phyloP scores from a whole-genome alignment of 2,888 invertebrate species.

The Ophion obscuratus region DNA sequence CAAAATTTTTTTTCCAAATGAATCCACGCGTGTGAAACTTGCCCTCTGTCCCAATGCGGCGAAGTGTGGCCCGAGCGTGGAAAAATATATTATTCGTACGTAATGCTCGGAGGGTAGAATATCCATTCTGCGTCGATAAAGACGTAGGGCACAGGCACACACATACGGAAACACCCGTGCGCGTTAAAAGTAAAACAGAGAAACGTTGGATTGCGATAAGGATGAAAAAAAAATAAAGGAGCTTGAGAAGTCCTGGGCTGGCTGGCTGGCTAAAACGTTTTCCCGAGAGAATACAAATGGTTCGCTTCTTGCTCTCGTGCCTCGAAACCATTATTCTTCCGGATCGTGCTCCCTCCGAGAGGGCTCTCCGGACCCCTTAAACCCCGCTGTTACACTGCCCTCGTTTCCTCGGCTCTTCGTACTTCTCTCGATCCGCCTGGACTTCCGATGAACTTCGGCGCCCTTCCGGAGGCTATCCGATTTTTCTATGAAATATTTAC shows the following conservation, averaged over 20 bases:
- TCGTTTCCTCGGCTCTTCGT: neutral
- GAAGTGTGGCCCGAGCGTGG: neutral
- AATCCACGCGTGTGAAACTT: constrained; percentile 9
- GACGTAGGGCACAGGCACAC: constrained; percentile 1
- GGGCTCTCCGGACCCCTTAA: constrained; percentile 40
- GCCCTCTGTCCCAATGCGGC: neutral
- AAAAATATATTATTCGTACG: constrained; percentile 16
- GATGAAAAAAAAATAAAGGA: constrained; percentile 21
- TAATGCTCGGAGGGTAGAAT: neutral
- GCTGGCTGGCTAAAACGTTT: constrained; percentile 49
- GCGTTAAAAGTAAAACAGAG: constrained; percentile 34
- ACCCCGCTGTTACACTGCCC: constrained; percentile 13
- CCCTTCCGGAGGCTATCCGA: neutral
- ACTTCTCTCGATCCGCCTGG: neutral
- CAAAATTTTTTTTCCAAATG: constrained; percentile 2
- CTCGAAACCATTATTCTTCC: constrained; percentile 59
- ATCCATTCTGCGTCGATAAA: constrained; percentile 32
- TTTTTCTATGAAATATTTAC: constrained; percentile 13
- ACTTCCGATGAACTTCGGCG: no score
- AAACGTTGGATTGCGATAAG: neutral
- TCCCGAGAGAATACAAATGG: constrained; percentile 57
- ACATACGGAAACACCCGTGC: neutral
- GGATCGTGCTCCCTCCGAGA: constrained; percentile 36
- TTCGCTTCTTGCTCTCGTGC: constrained; percentile 61
- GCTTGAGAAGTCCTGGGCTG: constrained; percentile 29